Evolutionary conservation across 2,888 invertebrate genomes (phyloP), one percentile per base, ranked within the genome.

Genomic region (Parascotia fuliginaria): DNA sequence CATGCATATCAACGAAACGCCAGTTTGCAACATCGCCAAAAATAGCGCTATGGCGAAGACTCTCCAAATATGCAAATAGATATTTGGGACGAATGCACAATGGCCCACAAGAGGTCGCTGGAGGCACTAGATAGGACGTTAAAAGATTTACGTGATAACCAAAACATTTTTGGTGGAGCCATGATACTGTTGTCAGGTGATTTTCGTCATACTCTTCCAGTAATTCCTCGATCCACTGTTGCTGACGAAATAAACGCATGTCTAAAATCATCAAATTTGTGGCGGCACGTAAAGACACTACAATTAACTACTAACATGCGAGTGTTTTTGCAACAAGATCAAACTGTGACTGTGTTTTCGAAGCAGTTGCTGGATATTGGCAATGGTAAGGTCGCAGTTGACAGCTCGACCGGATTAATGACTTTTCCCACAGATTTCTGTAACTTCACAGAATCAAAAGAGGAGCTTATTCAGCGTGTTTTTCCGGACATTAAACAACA

Each of bases 21-120:
- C 66, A 67, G 39, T 66, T 38, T 75, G 71, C 48, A 69, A 75
- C 55, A 65, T 69, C 16, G 62, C 62, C 42, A 72, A 68, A 63
- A 58, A 66, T 59, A 68, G 68, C 12, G 55, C 53, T 24, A 72
- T 74, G 60, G 60, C 70, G 42, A 64, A 47, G 14, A 65, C 69
- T 37, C 44, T 65, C 48, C 60, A 53, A 55, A 56, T 58, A 41
- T 68, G 70, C 44, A 67, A 32, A 60, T 56, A 66, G 53, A 63
- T 68, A 55, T 64, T 47, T 67, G 62, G 65, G 64, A 69, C 31
- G 60, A 66, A 62, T 59, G 56, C 31, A 65, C 66, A 29, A 67
- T 67, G 65, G 56, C 69, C 51, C 60, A 67, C 56, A 68, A 62
- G 38, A 50, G 52, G 42, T 62, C 63, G 45, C 54, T 69, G 51